These are phyloP conservation scores for Platycheirus albimanus DNA, from an alignment of 2,888 invertebrate species.

Conservation along the genomic window DNA sequence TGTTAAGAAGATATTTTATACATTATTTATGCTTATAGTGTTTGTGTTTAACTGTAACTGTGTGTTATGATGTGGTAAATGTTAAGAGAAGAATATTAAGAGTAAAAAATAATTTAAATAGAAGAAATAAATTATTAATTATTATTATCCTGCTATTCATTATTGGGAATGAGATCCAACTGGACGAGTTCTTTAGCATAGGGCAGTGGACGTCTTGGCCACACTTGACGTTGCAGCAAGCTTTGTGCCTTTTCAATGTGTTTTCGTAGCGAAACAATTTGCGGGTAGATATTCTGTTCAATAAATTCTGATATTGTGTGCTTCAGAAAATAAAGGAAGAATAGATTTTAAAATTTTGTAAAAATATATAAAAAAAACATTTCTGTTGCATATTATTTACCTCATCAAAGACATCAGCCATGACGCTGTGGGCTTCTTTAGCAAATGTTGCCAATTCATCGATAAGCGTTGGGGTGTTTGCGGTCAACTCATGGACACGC, in stretches of 20 bases:
- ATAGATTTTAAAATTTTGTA: neutral
- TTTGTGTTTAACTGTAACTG: slow-evolving; percentile 63
- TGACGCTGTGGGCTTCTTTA: slow-evolving; percentile 84
- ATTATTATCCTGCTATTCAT: slow-evolving; percentile 63
- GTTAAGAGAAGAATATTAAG: slow-evolving; percentile 48
- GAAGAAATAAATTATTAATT: slow-evolving; percentile 20
- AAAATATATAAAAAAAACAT: neutral
- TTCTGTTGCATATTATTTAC: slow-evolving; percentile 75
- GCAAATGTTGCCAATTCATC: slow-evolving; percentile 84
- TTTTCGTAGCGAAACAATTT: slow-evolving; percentile 83
- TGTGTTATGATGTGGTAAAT: slow-evolving; percentile 64
- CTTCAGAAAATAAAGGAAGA: slow-evolving; percentile 62
- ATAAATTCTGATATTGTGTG: slow-evolving; percentile 86
- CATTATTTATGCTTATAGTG: slow-evolving; percentile 45
- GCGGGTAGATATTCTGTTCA: slow-evolving; percentile 86
- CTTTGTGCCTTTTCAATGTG: slow-evolving; percentile 84
- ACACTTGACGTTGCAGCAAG: slow-evolving; percentile 84
- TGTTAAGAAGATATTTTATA: slow-evolving; percentile 35
- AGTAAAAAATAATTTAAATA: slow-evolving; percentile 25
- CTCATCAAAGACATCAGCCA: slow-evolving; percentile 85
- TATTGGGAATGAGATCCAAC: slow-evolving; percentile 76
- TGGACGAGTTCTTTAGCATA: slow-evolving; percentile 77
- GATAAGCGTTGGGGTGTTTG: slow-evolving; percentile 84
- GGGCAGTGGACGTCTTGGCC: slow-evolving; percentile 86
- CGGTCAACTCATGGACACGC: slow-evolving; percentile 86